Evolutionary conservation across 2,113 vertebrate genomes (phyloP), one percentile per base, ranked within the genome.

Genomic region (Tyto alba): DNA sequence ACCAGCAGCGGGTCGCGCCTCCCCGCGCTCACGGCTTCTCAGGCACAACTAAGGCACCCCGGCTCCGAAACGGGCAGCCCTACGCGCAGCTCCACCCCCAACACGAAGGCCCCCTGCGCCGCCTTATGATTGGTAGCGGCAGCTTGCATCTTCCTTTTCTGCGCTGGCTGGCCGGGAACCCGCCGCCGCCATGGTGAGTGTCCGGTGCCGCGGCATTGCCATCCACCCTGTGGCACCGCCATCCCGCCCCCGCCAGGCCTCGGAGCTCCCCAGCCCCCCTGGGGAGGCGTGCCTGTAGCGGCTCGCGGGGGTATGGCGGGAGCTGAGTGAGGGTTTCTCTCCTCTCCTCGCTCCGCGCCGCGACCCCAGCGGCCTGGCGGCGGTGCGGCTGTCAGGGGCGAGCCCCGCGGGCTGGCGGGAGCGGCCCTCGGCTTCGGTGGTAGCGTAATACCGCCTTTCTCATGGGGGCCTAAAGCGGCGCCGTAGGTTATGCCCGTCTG

Each of bases 61-160:
- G 47, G 85, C 82, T 3, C 15, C 2, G 3, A 0, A 1, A 0
- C 0, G 1, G n/a, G 0, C 72, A 40, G 0, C 48, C 25, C 13
- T 3, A 0, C 2, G 0, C 16, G 0, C 0, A 0, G 4, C 81
- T 1, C 64, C 66, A 0, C 87, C 62, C 17, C n/a, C 22, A 0
- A 0, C 1, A 0, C 5, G 19, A 41, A 69, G n/a, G 27, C 1
- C 90, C 20, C 48, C 2, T 21, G 26, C 96, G 88, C 89, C 91
- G 97, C 95, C 89, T 98, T 98, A 97, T 98, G 95, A 96, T 96
- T 97, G 98, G 98, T 11, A 80, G 93, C 59, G 60, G 32, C 0
- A 6, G 0, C 21, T 27, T 29, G 52, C 60, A 69, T 52, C 95
- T 94, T 98, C 95, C 97, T 98, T 99, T 99, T 96, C 96, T 89